Conservation (phyloP, 2,797 vertebrate species). For the Rhynchotus rufescens region DNA sequence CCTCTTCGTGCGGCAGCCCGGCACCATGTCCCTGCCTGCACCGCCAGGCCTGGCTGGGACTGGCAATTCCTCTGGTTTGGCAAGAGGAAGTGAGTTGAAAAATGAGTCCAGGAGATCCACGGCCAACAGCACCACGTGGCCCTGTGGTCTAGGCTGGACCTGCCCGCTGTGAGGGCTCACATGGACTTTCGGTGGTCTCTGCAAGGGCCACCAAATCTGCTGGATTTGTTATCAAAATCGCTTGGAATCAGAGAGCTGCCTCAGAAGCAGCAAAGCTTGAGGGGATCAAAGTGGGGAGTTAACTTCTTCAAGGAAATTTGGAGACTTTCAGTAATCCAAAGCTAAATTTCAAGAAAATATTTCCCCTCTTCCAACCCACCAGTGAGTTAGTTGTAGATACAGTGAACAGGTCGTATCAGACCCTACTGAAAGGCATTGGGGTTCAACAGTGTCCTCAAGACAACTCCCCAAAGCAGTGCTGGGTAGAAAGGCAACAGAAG, state of each 20-base stretch:
- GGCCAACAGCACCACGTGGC: neutral
- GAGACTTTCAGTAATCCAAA: neutral
- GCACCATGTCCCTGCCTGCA: fast-evolving
- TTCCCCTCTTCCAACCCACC: neutral
- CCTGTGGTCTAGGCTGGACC: neutral
- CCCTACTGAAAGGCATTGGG: neutral
- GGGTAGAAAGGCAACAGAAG: neutral
- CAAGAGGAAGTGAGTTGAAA: neutral
- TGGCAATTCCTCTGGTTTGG: neutral
- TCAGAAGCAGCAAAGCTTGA: neutral
- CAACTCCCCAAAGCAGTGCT: neutral
- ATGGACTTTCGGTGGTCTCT: neutral
- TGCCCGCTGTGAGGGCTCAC: neutral
- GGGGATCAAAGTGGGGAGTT: neutral
- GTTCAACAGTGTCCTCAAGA: neutral
- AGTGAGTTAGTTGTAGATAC: neutral
- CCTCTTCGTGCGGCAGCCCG: neutral
- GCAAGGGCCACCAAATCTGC: neutral
- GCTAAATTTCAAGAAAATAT: neutral
- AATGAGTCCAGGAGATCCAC: fast-evolving
- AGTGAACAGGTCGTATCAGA: neutral
- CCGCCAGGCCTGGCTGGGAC: fast-evolving
- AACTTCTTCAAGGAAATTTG: fast-evolving
- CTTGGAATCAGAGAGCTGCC: neutral
- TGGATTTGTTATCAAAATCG: neutral